Base-by-base conservation (phyloP, 2,888 invertebrate species). In the Alloscopus bannaensis region DNA sequence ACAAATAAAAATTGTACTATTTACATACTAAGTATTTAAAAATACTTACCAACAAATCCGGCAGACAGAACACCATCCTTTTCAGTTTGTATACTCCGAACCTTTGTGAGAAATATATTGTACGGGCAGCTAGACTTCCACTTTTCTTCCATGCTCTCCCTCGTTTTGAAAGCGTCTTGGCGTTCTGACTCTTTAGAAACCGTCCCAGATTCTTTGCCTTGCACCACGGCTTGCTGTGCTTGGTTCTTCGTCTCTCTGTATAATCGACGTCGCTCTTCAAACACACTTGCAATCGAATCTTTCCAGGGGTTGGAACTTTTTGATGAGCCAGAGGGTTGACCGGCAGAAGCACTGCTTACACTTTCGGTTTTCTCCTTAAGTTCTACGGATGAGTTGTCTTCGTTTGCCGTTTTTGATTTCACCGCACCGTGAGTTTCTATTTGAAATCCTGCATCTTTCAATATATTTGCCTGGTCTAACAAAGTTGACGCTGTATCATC, bases 101-200 rank as follows among this genome's bases (percentile, higher is more conserved):
- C 75, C 65, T 92, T 91, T 0, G 94, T 93, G 26, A 94, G 92
- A 88, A 95, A 95, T 83, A 94, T 89, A 86, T 93, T 90, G 84
- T 93, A 95, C 0, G 95, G 95, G 0, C 91, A 91, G 11, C 92
- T 91, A 0, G 90, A 90, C 22, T 91, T 90, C 86, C 84, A 93
- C 90, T 87, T 94, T 94, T 16, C 90, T 89, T 0, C 91, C 91
- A 91, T 94, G 93, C 60, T 91, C 89, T 36, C 47, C 20, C 31
- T 1, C 6, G 36, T 36, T 36, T 36, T 36, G 36, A 36, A 13
- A 36, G 36, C 13, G 36, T 36, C 18, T 3, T 13, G 18, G 3
- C 22, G 28, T 36, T 11, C 29, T 18, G 22, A 31, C 28, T 42
- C 22, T 57, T 6, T 2, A 4, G n/a, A 20, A 36, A 28, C 16